A percentile compares a stretch with the other conserved stretches of the same genome.
phyloP scores from a whole-genome alignment of 1,140 invertebrate species.

The Heliconius hermathena region DNA sequence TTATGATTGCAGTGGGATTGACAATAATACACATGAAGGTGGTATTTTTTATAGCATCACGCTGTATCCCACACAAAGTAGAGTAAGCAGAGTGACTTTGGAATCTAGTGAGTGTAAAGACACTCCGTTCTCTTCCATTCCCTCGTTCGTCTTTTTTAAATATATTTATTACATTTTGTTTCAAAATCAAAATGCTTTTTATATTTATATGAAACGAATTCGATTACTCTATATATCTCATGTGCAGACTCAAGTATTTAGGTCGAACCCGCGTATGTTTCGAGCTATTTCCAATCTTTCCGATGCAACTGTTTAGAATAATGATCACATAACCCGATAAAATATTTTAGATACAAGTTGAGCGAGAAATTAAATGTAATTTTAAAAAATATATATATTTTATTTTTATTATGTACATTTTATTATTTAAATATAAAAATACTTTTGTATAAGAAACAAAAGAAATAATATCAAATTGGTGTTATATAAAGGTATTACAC shows the following conservation, averaged over 20 bases:
- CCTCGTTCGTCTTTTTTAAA: too few relatives aligned
- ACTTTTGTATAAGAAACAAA: background rate
- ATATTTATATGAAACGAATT: background rate
- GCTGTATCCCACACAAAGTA: too few relatives aligned
- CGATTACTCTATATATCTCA: slow-evolving; percentile 11
- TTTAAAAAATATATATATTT: background rate
- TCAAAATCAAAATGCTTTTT: background rate
- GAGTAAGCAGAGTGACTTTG: too few relatives aligned
- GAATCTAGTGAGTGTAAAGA: too few relatives aligned
- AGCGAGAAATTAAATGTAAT: background rate
- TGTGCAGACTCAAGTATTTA: slow-evolving; percentile 48
- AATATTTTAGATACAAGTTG: background rate
- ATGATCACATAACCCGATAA: background rate
- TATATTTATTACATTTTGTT: too few relatives aligned
- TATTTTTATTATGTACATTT: too few relatives aligned
- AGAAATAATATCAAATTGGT: background rate
- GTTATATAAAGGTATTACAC: background rate
- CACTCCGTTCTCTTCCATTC: too few relatives aligned
- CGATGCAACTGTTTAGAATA: slow-evolving; percentile 41
- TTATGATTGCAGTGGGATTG: background rate
- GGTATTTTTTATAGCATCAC: background rate
- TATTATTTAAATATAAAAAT: background rate
- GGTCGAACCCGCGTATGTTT: slow-evolving; percentile 56
- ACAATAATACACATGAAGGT: background rate
- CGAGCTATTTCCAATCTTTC: slow-evolving; percentile 67